These are phyloP conservation scores for Fulmarus glacialis DNA, from an alignment of 2,113 vertebrate species.

Conservation along the genomic window DNA sequence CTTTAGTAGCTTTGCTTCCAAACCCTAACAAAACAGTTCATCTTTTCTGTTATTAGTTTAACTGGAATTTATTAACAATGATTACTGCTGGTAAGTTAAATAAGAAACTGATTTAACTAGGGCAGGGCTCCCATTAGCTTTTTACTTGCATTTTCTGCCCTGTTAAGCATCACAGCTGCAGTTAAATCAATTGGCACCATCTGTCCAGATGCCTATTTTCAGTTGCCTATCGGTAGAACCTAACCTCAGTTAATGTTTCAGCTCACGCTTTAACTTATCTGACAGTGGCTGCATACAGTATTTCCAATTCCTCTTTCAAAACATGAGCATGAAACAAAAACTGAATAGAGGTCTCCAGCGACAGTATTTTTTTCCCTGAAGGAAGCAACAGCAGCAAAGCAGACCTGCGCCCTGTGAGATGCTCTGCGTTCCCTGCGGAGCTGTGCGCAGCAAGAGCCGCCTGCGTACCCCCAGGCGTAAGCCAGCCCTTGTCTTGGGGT, in stretches of 20 bases:
- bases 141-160: slow-evolving; percentile 21
- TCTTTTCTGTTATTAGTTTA: not conserved
- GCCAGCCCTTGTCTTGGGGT: not conserved
- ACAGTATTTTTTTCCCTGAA: not conserved
- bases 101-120: slow-evolving; percentile 2
- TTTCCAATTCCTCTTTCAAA: not conserved
- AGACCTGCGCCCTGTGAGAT: not conserved
- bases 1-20: not conserved
- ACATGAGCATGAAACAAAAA: not conserved
- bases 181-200: slow-evolving; percentile 40
- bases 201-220: slow-evolving; percentile 36
- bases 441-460: not conserved
- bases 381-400: not conserved
- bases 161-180: not conserved
- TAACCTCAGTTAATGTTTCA: not conserved
- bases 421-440: fast-evolving
- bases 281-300: not conserved
- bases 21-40: not conserved
- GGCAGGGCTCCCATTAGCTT: not conserved
- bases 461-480: not conserved
- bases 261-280: not conserved
- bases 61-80: not conserved
- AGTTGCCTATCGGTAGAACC: not conserved
- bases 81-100: not conserved
- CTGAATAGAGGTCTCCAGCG: not conserved